Percentiles rank a stretch among this genome's conserved stretches.
phyloP scores from a whole-genome alignment of 37 sponge, comb jelly and placozoan species.

The Diacarnus erythraeanus region DNA sequence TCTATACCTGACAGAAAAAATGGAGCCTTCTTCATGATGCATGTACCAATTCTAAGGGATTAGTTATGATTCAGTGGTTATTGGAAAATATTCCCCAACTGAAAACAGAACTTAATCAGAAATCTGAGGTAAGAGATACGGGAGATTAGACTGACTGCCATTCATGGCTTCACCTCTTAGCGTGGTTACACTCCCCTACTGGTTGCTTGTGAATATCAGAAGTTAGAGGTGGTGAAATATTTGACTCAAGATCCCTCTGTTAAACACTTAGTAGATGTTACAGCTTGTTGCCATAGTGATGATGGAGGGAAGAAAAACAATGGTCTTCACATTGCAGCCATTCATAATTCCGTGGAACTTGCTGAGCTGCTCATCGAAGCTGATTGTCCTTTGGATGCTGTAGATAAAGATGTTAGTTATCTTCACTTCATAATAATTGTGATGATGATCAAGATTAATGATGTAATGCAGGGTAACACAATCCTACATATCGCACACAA shows the following conservation, averaged over 20 bases:
- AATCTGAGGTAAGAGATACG: conserved; percentile 10
- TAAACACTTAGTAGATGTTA: not conserved
- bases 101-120: not conserved
- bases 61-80: conserved; percentile 21
- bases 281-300: not conserved
- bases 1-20: conserved; percentile 5
- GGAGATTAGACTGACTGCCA: too few species aligned
- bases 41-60: conserved; percentile 9
- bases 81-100: not conserved
- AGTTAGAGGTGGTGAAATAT: conserved; percentile 6
- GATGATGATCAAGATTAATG: too few species aligned
- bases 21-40: conserved; percentile 39
- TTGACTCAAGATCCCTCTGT: not conserved
- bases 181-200: conserved; percentile 48
- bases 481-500: conserved; percentile 56
- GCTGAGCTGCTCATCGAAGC: conserved; percentile 17
- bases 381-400: not conserved
- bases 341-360: conserved; percentile 44
- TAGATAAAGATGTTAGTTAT: conserved; percentile 10
- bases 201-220: conserved; percentile 47
- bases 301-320: not conserved
- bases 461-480: conserved; percentile 44
- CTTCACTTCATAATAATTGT: not conserved
- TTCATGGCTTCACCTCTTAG: conserved; percentile 2
- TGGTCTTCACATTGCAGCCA: conserved; percentile 64